Percentiles rank a stretch among this genome's conserved stretches.
Evolutionary conservation across 2,888 invertebrate species (phyloP).

Genomic region (Lumbricus terrestris): DNA sequence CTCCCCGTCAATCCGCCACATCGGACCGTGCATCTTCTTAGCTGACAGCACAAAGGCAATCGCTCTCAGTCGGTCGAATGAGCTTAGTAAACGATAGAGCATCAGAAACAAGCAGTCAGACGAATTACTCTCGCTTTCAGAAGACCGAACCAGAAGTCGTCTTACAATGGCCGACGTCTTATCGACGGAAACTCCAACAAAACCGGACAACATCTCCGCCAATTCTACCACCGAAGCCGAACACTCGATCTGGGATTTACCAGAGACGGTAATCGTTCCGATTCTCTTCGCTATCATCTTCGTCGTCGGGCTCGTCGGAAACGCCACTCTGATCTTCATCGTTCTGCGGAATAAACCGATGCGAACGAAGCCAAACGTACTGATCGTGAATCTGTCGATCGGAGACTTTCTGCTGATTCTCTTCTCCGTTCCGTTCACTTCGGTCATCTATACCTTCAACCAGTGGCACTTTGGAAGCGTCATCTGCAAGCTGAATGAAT

Average conservation of each 20-base stretch:
- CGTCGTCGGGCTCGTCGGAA: slow-evolving; percentile 78
- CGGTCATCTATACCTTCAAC: slow-evolving; percentile 79
- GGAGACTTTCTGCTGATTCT: slow-evolving; percentile 80
- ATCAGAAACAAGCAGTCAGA: neutral
- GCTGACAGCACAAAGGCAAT: neutral
- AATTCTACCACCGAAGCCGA: neutral
- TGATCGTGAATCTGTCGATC: slow-evolving; percentile 77
- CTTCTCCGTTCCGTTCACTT: slow-evolving; percentile 78
- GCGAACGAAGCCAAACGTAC: slow-evolving; percentile 82
- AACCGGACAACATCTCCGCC: neutral
- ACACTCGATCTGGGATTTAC: neutral
- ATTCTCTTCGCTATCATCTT: slow-evolving; percentile 79
- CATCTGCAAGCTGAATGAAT: slow-evolving; percentile 76
- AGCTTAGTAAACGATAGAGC: neutral
- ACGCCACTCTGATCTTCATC: slow-evolving; percentile 77
- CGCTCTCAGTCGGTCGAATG: neutral
- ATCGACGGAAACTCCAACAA: neutral
- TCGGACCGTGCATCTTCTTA: neutral
- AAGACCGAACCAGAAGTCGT: neutral
- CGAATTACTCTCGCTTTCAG: neutral
- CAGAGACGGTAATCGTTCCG: slow-evolving; percentile 64
- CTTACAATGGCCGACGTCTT: neutral
- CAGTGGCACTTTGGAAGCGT: slow-evolving; percentile 85
- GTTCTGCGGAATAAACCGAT: slow-evolving; percentile 76
- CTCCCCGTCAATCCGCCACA: neutral